These are phyloP conservation scores for Phalloptychus januarius DNA, from an alignment of 2,797 vertebrate species.

Conservation along the genomic window DNA sequence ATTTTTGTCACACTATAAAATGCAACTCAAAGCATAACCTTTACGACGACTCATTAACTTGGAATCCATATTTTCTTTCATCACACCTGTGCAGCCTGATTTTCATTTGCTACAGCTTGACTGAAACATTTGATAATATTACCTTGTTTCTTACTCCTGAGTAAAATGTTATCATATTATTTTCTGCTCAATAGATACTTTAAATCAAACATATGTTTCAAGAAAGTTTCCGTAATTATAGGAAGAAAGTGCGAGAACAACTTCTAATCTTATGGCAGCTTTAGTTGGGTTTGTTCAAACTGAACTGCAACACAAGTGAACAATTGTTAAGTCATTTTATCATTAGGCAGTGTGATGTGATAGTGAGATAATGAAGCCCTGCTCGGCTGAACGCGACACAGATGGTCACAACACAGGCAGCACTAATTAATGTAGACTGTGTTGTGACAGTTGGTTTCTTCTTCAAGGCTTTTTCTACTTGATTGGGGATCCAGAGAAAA, in stretches of 20 bases:
- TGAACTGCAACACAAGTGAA: not conserved
- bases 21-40: not conserved
- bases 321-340: constrained; percentile 1
- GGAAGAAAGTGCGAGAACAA: not conserved
- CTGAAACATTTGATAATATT: not conserved
- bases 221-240: not conserved
- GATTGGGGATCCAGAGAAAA: not conserved
- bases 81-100: not conserved
- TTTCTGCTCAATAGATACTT: not conserved
- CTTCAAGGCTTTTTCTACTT: constrained; percentile 3
- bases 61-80: not conserved
- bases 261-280: not conserved
- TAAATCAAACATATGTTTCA: not conserved
- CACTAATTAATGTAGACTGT: constrained; percentile 4
- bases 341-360: not conserved
- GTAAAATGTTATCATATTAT: not conserved
- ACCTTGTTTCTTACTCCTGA: not conserved
- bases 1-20: not conserved
- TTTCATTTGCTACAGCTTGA: not conserved
- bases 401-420: constrained; percentile 4
- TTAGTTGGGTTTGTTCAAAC: not conserved
- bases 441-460: not conserved
- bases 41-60: not conserved
- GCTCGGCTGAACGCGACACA: not conserved
- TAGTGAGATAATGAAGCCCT: constrained; percentile 9